A percentile compares a stretch with the other conserved stretches of the same genome.
Conservation (phyloP, 2,888 invertebrate species). For the Agonopterix subpropinquella region DNA sequence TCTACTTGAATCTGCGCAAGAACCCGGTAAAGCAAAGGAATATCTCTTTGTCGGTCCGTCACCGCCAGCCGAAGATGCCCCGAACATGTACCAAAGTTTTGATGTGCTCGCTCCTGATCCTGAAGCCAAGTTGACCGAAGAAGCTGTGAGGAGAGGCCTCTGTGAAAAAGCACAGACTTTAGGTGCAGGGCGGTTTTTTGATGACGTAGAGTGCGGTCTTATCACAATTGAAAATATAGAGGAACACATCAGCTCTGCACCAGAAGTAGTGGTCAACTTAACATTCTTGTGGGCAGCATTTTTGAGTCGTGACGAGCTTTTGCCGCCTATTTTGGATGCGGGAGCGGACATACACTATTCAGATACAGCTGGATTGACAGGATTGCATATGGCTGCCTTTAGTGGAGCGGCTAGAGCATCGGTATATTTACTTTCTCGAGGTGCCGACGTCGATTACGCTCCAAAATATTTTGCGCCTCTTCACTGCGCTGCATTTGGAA, state of each 20-base stretch:
- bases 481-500: slow-evolving; percentile 93
- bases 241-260: slow-evolving; percentile 75
- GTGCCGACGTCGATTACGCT: slow-evolving; percentile 81
- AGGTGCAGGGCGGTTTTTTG: slow-evolving; percentile 81
- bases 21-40: slow-evolving; percentile 76
- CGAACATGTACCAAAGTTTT: slow-evolving; percentile 86
- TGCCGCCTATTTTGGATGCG: slow-evolving; percentile 78
- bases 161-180: slow-evolving; percentile 81
- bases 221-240: slow-evolving; percentile 77
- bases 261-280: slow-evolving; percentile 82
- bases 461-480: slow-evolving; percentile 86
- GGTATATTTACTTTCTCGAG: slow-evolving; percentile 80
- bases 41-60: slow-evolving; percentile 87
- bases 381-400: slow-evolving; percentile 85
- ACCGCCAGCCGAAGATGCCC: slow-evolving; percentile 86
- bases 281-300: slow-evolving; percentile 85
- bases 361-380: slow-evolving; percentile 84
- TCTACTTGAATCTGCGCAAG: slow-evolving; percentile 78
- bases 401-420: slow-evolving; percentile 84
- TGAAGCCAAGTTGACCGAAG: not conserved
- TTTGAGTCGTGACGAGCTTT: slow-evolving; percentile 80
- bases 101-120: slow-evolving; percentile 81
- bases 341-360: slow-evolving; percentile 83
- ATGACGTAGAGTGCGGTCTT: slow-evolving; percentile 83
- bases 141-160: slow-evolving; percentile 33